Evolutionary conservation across 2,113 vertebrate genomes (phyloP), one percentile per base, ranked within the genome.

Genomic region (Sclerurus mexicanus): DNA sequence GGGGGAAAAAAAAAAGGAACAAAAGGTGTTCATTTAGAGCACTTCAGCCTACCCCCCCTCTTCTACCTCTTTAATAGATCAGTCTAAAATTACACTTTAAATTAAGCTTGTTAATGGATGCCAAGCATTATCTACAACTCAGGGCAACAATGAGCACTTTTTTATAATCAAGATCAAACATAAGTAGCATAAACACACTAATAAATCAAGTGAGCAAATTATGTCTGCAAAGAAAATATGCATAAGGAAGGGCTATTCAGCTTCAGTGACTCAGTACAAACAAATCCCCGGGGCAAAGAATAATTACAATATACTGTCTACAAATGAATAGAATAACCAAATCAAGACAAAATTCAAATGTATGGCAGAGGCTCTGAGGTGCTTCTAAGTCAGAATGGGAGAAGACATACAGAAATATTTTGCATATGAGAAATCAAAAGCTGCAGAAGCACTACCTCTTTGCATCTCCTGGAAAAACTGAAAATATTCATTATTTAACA

Each of bases 151-250:
- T 49, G 33, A 86, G 59, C 68, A 83, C 23, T 69, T 86, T 88
- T 66, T 83, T 64, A 63, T 80, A 83, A 96, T 90, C 75, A 77
- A 90, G 67, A 90, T 94, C 91, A 94, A 94, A 86, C 60, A 35
- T 71, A 95, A 85, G 55, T 55, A 85, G 81, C 74, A 79, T 83
- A 91, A 96, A 89, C 62, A 87, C 46, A 69, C 62, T 91, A 85
- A 94, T 90, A 93, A 93, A 96, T 96, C 90, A 94, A 95, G 78
- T 68, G 79, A 93, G 59, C 30, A 95, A 96, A 96, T 95, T 80
- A 85, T 69, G 63, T 77, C 93, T 93, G 85, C 78, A 59, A 93
- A 95, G 82, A 94, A 96, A 95, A 95, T 69, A 86, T 4, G 7
- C 82, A 71, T 80, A 88, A 85, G 72, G 91, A 94, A 93, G 78